phyloP scores from a whole-genome alignment of 2,888 invertebrate genomes.

The Tridacna gigas region DNA sequence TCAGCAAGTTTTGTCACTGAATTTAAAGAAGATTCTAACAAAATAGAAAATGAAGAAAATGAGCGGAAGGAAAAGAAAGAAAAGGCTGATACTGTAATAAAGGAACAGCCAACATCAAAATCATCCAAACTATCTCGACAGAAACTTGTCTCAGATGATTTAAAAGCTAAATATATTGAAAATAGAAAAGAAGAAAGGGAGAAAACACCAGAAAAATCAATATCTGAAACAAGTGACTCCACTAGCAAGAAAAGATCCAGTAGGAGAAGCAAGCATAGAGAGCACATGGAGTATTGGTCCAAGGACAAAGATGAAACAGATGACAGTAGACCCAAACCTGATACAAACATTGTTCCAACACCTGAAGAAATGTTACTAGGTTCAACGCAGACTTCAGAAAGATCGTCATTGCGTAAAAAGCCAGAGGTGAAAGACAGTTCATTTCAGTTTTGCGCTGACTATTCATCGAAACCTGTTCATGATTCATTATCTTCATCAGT shows the following conservation, averaged over 20 bases:
- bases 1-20: constrained; percentile 56
- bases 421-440: constrained; percentile 47
- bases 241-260: constrained; percentile 41
- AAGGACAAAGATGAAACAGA: constrained; percentile 36
- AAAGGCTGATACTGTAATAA: not conserved
- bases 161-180: constrained; percentile 61
- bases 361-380: constrained; percentile 58
- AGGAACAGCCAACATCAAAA: constrained; percentile 34
- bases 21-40: constrained; percentile 45
- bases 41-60: constrained; percentile 4
- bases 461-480: constrained; percentile 39
- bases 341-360: constrained; percentile 36
- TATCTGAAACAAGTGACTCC: constrained; percentile 21
- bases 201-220: constrained; percentile 37
- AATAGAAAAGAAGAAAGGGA: constrained; percentile 55
- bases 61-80: constrained; percentile 5
- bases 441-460: constrained; percentile 59
- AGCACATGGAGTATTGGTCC: constrained; percentile 53
- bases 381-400: constrained; percentile 27
- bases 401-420: constrained; percentile 36
- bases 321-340: constrained; percentile 7
- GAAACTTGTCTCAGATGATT: constrained; percentile 65
- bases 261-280: constrained; percentile 45
- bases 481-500: constrained; percentile 25
- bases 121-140: constrained; percentile 57